Conservation (phyloP, 2,888 invertebrate genomes). For the Luperina nickerlii region DNA sequence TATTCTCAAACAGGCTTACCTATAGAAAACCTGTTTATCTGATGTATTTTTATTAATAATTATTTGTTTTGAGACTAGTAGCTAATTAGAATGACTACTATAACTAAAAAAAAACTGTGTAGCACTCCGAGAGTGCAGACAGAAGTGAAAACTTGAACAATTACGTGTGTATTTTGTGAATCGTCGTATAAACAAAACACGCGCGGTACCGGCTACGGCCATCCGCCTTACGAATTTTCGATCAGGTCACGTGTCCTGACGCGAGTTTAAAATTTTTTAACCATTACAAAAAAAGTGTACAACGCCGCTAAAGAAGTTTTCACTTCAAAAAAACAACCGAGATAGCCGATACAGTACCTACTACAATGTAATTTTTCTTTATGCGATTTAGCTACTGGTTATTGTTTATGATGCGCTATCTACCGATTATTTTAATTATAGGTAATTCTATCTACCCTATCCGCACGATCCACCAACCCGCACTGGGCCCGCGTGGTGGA, state of each 20-base stretch:
- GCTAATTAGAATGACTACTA: neutral
- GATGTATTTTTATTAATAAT: neutral
- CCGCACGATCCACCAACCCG: neutral
- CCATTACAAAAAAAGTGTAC: too few relatives aligned
- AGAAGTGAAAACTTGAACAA: too few relatives aligned
- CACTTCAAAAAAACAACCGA: too few relatives aligned
- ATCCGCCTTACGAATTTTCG: too few relatives aligned
- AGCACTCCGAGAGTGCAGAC: too few relatives aligned
- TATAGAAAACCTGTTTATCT: neutral
- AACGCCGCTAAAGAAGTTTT: too few relatives aligned
- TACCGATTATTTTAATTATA: neutral
- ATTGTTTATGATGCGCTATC: neutral
- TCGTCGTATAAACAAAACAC: too few relatives aligned
- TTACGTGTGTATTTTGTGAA: too few relatives aligned
- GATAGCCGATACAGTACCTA: neutral
- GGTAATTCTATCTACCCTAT: neutral
- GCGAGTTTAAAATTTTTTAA: too few relatives aligned
- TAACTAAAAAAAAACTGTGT: too few relatives aligned
- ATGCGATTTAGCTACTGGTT: neutral
- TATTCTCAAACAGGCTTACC: neutral
- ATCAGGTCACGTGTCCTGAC: too few relatives aligned
- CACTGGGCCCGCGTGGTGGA: neutral
- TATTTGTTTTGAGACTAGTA: neutral
- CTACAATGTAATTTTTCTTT: neutral
- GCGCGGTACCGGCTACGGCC: too few relatives aligned